Conservation (phyloP, 1,140 invertebrate genomes). For the Leptinotarsa undecemlineata region DNA sequence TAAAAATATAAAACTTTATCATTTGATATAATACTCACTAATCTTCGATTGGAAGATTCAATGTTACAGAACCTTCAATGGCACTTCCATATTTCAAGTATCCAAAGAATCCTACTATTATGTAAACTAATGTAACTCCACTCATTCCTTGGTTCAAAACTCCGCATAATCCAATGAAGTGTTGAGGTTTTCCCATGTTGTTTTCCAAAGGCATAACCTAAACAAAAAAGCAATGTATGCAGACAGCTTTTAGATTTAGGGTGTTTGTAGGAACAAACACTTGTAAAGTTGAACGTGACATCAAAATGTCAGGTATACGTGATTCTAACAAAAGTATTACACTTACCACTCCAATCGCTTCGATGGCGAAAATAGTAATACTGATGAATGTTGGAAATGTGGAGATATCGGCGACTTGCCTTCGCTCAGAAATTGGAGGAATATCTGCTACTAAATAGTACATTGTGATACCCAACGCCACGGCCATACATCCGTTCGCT, state of each 20-base stretch:
- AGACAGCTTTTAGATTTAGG: not conserved
- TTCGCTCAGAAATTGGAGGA: conserved; percentile 54
- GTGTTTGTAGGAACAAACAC: not conserved
- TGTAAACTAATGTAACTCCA: conserved; percentile 81
- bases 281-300: no score
- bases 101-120: conserved; percentile 85
- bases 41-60: conserved; percentile 71
- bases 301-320: no score
- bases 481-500: conserved; percentile 77
- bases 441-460: conserved; percentile 73
- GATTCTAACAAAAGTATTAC: not conserved
- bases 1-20: not conserved
- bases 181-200: conserved; percentile 81
- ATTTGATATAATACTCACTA: conserved; percentile 61
- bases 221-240: not conserved
- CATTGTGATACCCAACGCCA: conserved; percentile 76
- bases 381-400: conserved; percentile 75
- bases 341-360: conserved; percentile 76
- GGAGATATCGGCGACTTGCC: conserved; percentile 52
- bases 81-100: conserved; percentile 77
- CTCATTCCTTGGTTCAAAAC: conserved; percentile 89
- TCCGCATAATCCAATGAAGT: conserved; percentile 81
- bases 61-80: conserved; percentile 71
- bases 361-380: conserved; percentile 81
- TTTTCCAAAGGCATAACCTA: conserved; percentile 89